Base-by-base conservation (phyloP, 2,888 invertebrate genomes). In the Acronicta leporina region DNA sequence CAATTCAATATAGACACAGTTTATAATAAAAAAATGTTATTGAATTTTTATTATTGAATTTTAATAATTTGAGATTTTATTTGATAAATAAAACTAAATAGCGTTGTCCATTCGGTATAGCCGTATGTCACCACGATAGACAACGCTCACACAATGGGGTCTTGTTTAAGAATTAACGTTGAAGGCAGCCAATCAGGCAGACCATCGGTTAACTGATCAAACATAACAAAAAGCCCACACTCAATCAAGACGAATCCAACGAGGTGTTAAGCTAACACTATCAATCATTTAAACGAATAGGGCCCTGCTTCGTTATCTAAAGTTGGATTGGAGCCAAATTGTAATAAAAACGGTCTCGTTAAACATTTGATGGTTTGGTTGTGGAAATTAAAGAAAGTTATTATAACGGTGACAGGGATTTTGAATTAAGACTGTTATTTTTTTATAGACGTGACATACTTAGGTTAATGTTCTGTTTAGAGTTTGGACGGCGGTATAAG, bases 181-280 rank as follows among this genome's bases (percentile, higher is more conserved):
- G 87, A 90, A 90, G 87, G 85, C 87, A 83, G 77, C 90, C 90
- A 92, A 92, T 92, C 92, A 91, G 84, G 82, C 84, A 76, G 77
- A 81, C 85, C 88, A 89, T 91, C 91, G 88, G 91, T 92, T 92
- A 91, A 88, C 86, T 90, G 88, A 91, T 91, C 92, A 94, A 92
- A 92, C 87, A 91, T 81, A 89, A 91, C 90, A 92, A 92, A 92
- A 92, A 90, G 87, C 89, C 88, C 85, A 91, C 91, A 89, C 90
- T 92, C 92, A 91, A 94, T 94, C 93, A 93, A 90, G 87, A 89
- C 82, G 84, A 81, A 86, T 85, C 85, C 87, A 89, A 84, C 87
- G 89, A 92, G 92, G 92, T 92, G 92, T 90, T 91, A 90, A 90
- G 86, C 88, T 86, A 86, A 84, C 85, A 84, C 91, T 86, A 94